These are phyloP conservation scores for Nipponia nippon DNA, from an alignment of 2,113 vertebrate species.

Conservation along the genomic window DNA sequence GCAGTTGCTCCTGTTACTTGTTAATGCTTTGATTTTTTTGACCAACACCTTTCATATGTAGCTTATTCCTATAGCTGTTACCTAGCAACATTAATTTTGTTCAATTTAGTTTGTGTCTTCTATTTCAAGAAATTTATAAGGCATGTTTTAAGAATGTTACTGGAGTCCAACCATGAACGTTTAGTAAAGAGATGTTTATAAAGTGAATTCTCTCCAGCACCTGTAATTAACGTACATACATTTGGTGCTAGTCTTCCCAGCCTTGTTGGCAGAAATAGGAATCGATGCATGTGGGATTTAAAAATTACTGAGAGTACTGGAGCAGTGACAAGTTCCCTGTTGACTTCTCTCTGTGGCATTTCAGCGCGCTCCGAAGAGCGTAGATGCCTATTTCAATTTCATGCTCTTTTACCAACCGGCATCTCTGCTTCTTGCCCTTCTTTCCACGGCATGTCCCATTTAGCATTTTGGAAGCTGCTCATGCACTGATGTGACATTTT, in stretches of 20 bases:
- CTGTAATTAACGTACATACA: not conserved
- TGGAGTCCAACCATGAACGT: not conserved
- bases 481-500: not conserved
- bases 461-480: not conserved
- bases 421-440: not conserved
- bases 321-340: not conserved
- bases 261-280: not conserved
- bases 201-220: not conserved
- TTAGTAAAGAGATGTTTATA: not conserved
- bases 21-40: not conserved
- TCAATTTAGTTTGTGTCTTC: not conserved
- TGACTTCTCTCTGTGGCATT: not conserved
- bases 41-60: not conserved
- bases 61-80: slow-evolving; percentile 14
- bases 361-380: not conserved
- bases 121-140: not conserved
- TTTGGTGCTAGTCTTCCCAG: not conserved
- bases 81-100: slow-evolving; percentile 43
- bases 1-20: not conserved
- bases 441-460: not conserved
- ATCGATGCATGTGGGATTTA: not conserved
- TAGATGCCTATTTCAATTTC: not conserved
- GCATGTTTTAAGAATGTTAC: not conserved
- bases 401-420: not conserved
- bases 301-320: not conserved